Conservation (phyloP, 2,888 invertebrate species). For the Iphiclides podalirius region DNA sequence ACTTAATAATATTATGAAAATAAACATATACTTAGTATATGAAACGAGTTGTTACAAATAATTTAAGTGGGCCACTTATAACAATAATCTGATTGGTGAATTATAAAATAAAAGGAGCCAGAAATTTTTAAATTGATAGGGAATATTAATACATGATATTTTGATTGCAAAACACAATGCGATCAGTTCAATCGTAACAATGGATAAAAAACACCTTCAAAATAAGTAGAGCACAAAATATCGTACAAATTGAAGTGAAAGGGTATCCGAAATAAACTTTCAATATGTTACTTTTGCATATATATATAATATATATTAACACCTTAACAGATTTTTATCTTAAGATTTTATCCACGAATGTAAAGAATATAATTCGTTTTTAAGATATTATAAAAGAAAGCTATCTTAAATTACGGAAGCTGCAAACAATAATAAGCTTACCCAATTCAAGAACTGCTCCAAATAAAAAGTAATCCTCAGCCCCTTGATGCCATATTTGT, state of each 20-base stretch:
- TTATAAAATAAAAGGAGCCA: no score
- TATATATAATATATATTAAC: conserved; percentile 3
- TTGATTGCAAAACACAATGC: conserved; percentile 4
- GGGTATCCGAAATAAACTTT: conserved; percentile 52
- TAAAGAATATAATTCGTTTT: not conserved
- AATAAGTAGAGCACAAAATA: conserved; percentile 78
- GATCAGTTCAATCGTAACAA: conserved; percentile 26
- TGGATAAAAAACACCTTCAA: conserved; percentile 39
- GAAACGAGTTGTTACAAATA: no score
- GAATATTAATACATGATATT: no score
- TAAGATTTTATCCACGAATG: not conserved
- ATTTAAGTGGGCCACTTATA: no score
- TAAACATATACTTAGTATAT: no score
- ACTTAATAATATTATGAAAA: no score
- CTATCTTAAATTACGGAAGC: conserved; percentile 40
- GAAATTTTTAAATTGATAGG: no score
- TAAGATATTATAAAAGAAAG: conserved; percentile 27
- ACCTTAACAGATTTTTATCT: not conserved
- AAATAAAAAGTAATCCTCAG: conserved; percentile 48
- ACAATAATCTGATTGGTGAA: no score
- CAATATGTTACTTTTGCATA: conserved; percentile 10
- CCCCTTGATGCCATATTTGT: conserved; percentile 60
- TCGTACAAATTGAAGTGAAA: conserved; percentile 76
- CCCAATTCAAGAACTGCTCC: conserved; percentile 55
- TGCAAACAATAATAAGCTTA: conserved; percentile 50